Evolutionary conservation across 2,113 vertebrate species (phyloP).

Genomic region (Neomonachus schauinslandi): DNA sequence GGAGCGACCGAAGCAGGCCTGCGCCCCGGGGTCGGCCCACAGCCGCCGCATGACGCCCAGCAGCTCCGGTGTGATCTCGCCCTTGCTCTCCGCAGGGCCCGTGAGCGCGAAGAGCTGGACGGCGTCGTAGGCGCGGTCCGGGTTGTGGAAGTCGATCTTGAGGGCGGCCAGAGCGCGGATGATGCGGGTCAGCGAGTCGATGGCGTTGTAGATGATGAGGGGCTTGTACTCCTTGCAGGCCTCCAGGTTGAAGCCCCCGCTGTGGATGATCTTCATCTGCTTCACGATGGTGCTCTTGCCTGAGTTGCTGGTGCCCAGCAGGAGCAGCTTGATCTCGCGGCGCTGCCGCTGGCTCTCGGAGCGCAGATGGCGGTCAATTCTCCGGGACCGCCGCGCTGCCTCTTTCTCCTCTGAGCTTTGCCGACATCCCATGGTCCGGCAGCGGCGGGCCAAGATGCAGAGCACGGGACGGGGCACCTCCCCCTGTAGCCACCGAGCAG

Average conservation of each 20-base stretch:
- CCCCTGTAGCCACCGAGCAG: background rate
- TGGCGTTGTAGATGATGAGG: constrained; percentile 98
- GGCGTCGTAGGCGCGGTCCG: constrained; percentile 96
- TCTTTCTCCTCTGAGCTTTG: constrained; percentile 99
- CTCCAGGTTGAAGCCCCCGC: constrained; percentile 98
- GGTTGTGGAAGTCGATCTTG: constrained; percentile 98
- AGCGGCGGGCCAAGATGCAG: constrained; percentile 65
- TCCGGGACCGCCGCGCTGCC: constrained; percentile 97
- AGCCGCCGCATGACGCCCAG: constrained; percentile 97
- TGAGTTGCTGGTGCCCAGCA: constrained; percentile 99
- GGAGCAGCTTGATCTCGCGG: constrained; percentile 97
- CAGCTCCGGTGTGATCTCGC: constrained; percentile 97
- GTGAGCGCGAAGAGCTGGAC: constrained; percentile 99
- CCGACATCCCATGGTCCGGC: constrained; percentile 97
- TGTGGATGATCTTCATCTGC: constrained; percentile 99
- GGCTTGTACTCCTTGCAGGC: constrained; percentile 99
- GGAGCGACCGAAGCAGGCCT: constrained; percentile 97
- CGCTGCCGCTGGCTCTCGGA: constrained; percentile 98
- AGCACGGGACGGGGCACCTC: constrained; percentile 36
- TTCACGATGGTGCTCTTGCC: constrained; percentile 99
- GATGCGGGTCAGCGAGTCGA: constrained; percentile 98
- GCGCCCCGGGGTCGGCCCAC: constrained; percentile 96
- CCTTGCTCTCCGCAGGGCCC: constrained; percentile 97
- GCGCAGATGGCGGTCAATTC: constrained; percentile 98
- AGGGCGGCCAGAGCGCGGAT: constrained; percentile 96